Percentiles rank a stretch among this genome's conserved stretches.
Conservation (phyloP, 2,113 vertebrate species). For the Accipiter cooperii region DNA sequence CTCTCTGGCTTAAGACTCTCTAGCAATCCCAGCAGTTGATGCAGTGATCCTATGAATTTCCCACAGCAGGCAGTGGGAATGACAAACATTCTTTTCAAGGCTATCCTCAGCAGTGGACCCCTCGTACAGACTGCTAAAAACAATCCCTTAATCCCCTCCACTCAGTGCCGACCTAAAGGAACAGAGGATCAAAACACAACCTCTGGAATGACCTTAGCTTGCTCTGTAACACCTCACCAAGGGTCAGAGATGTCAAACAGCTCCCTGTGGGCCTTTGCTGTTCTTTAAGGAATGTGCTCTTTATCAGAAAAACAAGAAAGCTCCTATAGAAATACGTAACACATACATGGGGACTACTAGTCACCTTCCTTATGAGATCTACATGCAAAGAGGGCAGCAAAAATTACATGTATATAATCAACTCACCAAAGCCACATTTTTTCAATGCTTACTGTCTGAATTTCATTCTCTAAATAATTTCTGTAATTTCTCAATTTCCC, state of each 20-base stretch:
- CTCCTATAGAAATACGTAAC: not conserved
- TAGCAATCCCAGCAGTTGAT: not conserved
- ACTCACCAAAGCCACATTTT: not conserved
- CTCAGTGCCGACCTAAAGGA: constrained; percentile 7
- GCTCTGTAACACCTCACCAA: not conserved
- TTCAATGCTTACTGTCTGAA: not conserved
- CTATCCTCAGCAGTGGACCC: not conserved
- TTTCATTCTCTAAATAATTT: not conserved
- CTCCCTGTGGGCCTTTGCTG: not conserved
- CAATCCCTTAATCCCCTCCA: constrained; percentile 35
- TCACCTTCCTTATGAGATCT: not conserved
- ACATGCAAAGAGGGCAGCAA: not conserved
- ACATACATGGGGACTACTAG: not conserved
- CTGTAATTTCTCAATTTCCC: not conserved
- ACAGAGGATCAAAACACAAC: not conserved
- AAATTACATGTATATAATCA: not conserved
- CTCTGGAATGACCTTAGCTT: not conserved
- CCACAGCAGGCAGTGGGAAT: not conserved
- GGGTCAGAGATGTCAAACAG: not conserved
- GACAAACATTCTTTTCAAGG: not conserved
- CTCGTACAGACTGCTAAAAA: not conserved
- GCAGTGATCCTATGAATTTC: not conserved
- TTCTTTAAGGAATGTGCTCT: not conserved
- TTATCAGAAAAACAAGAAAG: not conserved
- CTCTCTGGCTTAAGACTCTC: not conserved